Base-by-base conservation (phyloP, 2,113 vertebrate genomes). In the Amblyopsis rosae region DNA sequence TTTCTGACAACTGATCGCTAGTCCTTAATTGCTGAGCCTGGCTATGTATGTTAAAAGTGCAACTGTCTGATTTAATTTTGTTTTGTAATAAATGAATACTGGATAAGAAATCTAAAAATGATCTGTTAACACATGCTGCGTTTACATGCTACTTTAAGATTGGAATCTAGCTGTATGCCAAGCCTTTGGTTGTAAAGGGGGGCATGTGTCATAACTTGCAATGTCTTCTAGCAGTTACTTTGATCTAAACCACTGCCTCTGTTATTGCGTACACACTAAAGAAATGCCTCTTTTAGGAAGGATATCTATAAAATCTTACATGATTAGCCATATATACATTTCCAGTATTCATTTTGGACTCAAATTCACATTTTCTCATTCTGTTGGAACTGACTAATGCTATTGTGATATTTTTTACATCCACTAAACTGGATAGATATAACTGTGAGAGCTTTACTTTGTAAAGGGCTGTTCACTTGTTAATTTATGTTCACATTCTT, bases 21-120 rank as follows among this genome's bases (percentile, higher is more conserved):
- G 60, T 82, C 70, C 26, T 55, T 72, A 59, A 49, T 71, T 72
- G 77, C 80, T 85, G 62, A 81, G 72, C 61, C 49, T 67, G 79
- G 77, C 65, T 57, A 45, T 84, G 64, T 54, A 35, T 84, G 63
- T 83, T 70, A 62, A 87, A 80, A 79, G 54, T 79, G 73, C 70
- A 76, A 85, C 65, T 75, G 59, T 82, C 80, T 77, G 77, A 86
- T 59, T 77, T 85, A 5, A 53, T 81, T 84, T 88, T 79, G 80
- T 87, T 92, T 92, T 92, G 76, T 86, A 86, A 67, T 65, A 67
- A 72, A 16, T 1, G 19, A 69, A 51, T 74, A 64, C 62, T 79
- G 68, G 60, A 69, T 81, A 53, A 60, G 77, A 54, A 11, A 62
- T 41, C 35, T 7, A 46, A 69, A 46, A 69, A 60, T 13, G 13